Evolutionary conservation across 2,797 vertebrate genomes (phyloP).

Genomic region (Helostoma temminkii): DNA sequence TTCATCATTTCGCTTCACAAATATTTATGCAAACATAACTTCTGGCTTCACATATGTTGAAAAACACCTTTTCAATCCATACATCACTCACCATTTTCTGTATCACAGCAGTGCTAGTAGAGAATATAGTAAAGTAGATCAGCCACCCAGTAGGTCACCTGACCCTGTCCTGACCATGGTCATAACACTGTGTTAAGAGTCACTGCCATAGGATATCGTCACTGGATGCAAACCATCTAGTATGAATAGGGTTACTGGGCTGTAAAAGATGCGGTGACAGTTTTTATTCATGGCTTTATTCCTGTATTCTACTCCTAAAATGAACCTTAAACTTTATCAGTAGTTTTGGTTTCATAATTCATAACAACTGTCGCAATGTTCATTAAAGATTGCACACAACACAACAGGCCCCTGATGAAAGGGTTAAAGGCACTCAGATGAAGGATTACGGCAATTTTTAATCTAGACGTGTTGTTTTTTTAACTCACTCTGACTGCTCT

Average conservation of each 20-base stretch:
- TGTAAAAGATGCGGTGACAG: neutral
- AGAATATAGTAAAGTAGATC: too few relatives aligned
- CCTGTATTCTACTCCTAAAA: neutral
- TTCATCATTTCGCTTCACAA: too few relatives aligned
- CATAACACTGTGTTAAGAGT: neutral
- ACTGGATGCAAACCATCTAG: neutral
- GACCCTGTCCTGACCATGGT: neutral
- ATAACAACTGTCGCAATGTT: conserved; percentile 46
- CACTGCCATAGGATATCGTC: neutral
- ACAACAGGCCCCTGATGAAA: conserved; percentile 46
- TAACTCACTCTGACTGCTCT: conserved; percentile 95
- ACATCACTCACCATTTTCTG: neutral
- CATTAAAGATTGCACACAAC: conserved; percentile 43
- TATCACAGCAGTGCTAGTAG: neutral
- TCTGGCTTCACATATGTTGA: neutral
- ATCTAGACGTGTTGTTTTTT: conserved; percentile 94
- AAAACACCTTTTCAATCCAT: neutral
- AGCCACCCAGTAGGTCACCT: neutral
- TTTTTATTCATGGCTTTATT: neutral
- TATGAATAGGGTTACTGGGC: neutral
- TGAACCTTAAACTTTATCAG: conserved; percentile 23
- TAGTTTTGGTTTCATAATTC: conserved; percentile 29
- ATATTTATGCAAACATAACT: neutral
- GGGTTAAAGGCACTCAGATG: conserved; percentile 92
- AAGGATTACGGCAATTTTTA: conserved; percentile 96